Base-by-base conservation (phyloP, 2,888 invertebrate genomes). In the Odontocolon sp. region DNA sequence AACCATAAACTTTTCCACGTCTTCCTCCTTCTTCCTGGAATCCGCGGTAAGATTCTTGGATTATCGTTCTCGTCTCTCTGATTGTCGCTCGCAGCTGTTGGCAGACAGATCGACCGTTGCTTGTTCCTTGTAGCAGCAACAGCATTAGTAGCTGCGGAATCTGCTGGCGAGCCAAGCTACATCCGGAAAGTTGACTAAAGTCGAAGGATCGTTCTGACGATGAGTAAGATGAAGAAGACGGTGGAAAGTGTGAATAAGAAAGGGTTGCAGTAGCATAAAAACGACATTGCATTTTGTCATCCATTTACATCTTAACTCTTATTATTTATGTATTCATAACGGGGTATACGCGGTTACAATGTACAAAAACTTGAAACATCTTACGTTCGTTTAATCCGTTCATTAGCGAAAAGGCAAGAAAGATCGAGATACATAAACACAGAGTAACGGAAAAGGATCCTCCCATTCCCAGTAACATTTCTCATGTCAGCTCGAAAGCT, bases 281-380 rank as follows among this genome's bases (percentile, higher is more conserved):
- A 56, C 56, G 33, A 23, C 11, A 31, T 45, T 33, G 33, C 40
- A 57, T 75, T 66, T 9, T 64, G 40, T 40, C 42, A 52, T 70
- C 64, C n/a, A 42, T 69, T 23, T 28, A 33, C 50, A 11, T 28
- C 14, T 50, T n/a, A n/a, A n/a, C n/a, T 28, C 52, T 33, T 45
- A 9, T 14, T n/a, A 6, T 14, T 38, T 18, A 54, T 38, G 28
- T 42, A 52, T 69, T 64, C 57, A 52, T 64, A 70, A 69, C 68
- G 63, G 38, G 56, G 31, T 28, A 52, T 31, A 11, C 36, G n/a
- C 45, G 38, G 59, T 52, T 11, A 18, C 40, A 21, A 38, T 31
- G 23, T 31, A 33, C 61, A 63, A 75, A 69, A 57, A 31, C 36
- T 63, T 50, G 50, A 67, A 68, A 63, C 63, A 36, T 71, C 50